Base-by-base conservation (phyloP, 2,797 vertebrate genomes). In the Oryzias dopingdopingensis region DNA sequence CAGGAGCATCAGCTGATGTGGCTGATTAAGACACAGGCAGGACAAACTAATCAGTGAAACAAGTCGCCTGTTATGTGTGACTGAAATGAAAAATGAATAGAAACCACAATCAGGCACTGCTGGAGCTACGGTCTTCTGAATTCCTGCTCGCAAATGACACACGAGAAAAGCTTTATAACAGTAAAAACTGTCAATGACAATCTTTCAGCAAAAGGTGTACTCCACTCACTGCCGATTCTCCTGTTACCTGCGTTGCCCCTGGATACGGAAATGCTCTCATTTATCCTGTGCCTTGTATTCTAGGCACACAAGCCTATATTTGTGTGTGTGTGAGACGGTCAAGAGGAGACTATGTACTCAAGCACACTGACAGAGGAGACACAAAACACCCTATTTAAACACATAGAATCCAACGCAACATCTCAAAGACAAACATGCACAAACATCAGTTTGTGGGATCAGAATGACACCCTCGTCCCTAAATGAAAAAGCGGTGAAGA, bases 211-310 rank as follows among this genome's bases (percentile, higher is more conserved):
- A 16, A 44, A 18, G 14, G 44, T 29, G 8, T 63, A 62, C 65
- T 57, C 41, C 6, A 68, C 43, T 52, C 52, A 16, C 43, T 5
- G 20, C 54, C 65, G 55, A 61, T 67, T 52, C 79, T 66, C 65
- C 62, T 54, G 70, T 78, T 80, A 78, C 77, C 81, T 76, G 61
- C 2, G 81, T 82, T 84, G 81, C 83, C 74, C 79, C 54, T 76
- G 78, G 83, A 67, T 76, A 87, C 78, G 1, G 55, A 47, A 58
- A 49, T 1, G 16, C 49, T 67, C 67, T 59, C 69, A 22, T 47
- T 54, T 55, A 61, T 57, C 59, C 65, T 60, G 26, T 61, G 70
- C 60, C 59, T 80, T 42, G 69, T 67, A 84, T 81, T 78, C 81
- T 52, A 59, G 75, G 60, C 83, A 84, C 62, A 61, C 56, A 62